A percentile compares a stretch with the other conserved stretches of the same genome.
Evolutionary conservation across 2,797 vertebrate genomes (phyloP).

Genomic region (Trematomus bernacchii): DNA sequence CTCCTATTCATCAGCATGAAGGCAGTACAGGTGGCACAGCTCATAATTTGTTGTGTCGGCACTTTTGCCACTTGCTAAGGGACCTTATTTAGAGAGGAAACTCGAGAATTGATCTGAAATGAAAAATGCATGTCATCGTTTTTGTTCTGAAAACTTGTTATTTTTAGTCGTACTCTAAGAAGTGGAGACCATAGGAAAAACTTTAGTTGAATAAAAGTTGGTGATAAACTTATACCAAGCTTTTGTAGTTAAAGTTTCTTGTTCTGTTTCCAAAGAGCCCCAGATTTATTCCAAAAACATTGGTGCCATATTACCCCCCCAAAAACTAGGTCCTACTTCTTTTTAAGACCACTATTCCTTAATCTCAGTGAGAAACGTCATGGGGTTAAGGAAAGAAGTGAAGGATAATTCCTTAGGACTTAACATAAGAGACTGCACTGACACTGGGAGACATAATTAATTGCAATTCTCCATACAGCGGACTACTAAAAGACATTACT

Average conservation of each 20-base stretch:
- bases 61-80: conserved; percentile 32
- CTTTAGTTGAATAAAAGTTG: neutral
- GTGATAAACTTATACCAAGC: neutral
- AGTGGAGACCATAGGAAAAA: neutral
- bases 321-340: too few species aligned
- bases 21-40: conserved; percentile 31
- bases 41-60: conserved; percentile 29
- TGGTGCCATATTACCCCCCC: too few species aligned
- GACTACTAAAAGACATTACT: too few species aligned
- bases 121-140: conserved; percentile 27
- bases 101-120: conserved; percentile 25
- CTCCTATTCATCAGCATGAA: conserved; percentile 49
- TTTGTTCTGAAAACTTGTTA: conserved; percentile 13
- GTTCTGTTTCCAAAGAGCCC: neutral
- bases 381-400: too few species aligned
- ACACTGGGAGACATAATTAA: too few species aligned
- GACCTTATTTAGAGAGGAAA: conserved; percentile 21
- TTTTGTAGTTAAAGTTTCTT: neutral
- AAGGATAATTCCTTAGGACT: too few species aligned
- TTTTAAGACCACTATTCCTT: too few species aligned
- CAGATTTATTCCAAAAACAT: neutral
- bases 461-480: too few species aligned
- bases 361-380: too few species aligned
- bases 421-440: too few species aligned
- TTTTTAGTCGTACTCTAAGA: neutral